Evolutionary conservation across 2,888 invertebrate species (phyloP), one percentile per base, ranked within the genome.

Genomic region (Agriopis aurantiaria): DNA sequence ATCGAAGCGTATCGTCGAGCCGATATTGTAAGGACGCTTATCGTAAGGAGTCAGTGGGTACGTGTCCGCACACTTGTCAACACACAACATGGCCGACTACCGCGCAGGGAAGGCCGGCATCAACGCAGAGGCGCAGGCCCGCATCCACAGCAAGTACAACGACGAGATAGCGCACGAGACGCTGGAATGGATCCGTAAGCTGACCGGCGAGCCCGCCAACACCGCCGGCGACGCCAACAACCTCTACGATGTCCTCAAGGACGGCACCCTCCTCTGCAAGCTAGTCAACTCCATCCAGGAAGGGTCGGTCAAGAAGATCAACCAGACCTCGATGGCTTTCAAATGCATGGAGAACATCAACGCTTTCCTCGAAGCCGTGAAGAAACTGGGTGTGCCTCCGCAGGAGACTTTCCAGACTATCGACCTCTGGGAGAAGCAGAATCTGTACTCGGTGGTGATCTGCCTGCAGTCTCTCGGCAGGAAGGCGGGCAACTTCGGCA

Each of bases 321-420:
- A 99, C 91, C 96, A 96, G 81, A 97, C 97, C 60, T 96, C 96
- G 79, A 97, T 98, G 97, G 98, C 98, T 62, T 99, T 99, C 93
- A 99, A 99, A 89, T 98, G 98, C 92, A 99, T 99, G 99, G 99
- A 99, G 91, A 99, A 99, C 88, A 99, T 99, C 81, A 98, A 98
- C 90, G 97, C 97, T 52, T 99, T 99, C 92, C 93, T 98, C 74
- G 97, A 97, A 78, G 97, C 97, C 17, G 98, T 97, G 64, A 96
- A 96, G 87, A 96, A 95, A 75, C 94, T 99, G 75, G 99, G 99
- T 59, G 99, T 99, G 33, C 98, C 98, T 0, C 96, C 98, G 51
- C 97, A 98, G 85, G 99, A 99, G 91, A 97, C 98, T 48, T 99
- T 99, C 96, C 98, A 99, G 92, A 99, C 99, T n/a, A 99, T 99